A percentile compares a stretch with the other conserved stretches of the same genome.
These are phyloP conservation scores for Ceratoteleas bidentatus DNA, from an alignment of 1,140 invertebrate species.

Conservation along the genomic window DNA sequence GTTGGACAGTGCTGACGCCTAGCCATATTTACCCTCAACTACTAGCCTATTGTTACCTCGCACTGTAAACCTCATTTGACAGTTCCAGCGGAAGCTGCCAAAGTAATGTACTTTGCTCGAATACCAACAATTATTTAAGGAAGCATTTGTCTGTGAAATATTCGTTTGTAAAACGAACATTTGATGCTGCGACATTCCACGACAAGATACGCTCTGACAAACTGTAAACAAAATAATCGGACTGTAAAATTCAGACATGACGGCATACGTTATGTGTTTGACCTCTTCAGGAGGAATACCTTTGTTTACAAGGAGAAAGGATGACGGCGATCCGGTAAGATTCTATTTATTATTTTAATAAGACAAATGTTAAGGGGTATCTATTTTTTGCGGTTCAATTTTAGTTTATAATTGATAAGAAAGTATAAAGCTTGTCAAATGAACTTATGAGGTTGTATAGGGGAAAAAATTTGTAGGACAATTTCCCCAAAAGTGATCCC, in stretches of 20 bases:
- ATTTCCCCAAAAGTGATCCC: no score
- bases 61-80: not conserved
- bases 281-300: conserved; percentile 87
- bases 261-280: conserved; percentile 86
- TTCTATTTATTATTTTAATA: conserved; percentile 9
- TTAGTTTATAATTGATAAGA: no score
- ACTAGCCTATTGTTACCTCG: not conserved
- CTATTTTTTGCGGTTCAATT: no score
- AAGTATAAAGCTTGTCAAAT: no score
- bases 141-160: not conserved
- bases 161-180: no score
- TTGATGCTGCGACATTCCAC: no score
- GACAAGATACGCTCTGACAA: no score
- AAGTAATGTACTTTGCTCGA: not conserved
- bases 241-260: conserved; percentile 79
- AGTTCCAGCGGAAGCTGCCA: conserved; percentile 3
- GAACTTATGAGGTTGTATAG: no score
- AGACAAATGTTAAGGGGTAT: conserved; percentile 2
- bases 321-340: conserved; percentile 81
- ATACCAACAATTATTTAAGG: not conserved
- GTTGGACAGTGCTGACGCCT: conserved; percentile 11
- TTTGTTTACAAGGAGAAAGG: conserved; percentile 86
- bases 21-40: conserved; percentile 1
- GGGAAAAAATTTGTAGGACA: no score
- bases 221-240: not conserved